Base-by-base conservation (phyloP, 2,113 vertebrate genomes). In the Paratilapia polleni region DNA sequence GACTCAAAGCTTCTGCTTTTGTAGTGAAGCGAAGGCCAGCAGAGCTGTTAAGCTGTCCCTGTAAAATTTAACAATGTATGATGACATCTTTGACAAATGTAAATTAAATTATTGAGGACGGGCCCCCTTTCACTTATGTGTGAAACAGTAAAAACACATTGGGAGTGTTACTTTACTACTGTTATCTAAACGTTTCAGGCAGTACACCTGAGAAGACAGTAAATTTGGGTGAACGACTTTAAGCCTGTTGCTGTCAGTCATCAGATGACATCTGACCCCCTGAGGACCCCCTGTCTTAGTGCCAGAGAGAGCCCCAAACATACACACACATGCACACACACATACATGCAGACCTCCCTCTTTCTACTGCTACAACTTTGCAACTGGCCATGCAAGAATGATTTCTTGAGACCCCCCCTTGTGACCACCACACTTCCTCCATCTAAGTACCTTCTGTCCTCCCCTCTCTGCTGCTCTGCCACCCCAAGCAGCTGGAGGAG, bases 241-340 rank as follows among this genome's bases (percentile, higher is more conserved):
- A 87, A 91, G 89, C 87, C 93, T 93, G 93, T 91, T 80, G 90
- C 93, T 93, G 93, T 94, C 93, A 91, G 64, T 94, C 92, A 93
- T 85, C 84, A 74, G 74, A 80, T 54, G 86, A 89, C 87, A 91
- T 93, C 86, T 89, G 90, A 91, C 89, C 87, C 87, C n/a, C n/a
- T n/a, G n/a, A n/a, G 78, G 73, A 85, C 74, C 87, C 88, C 86
- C 76, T 86, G 57, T 76, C 68, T 82, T 77, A 34, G 34, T 83
- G 38, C 76, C 87, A 77, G 77, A 63, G 34, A 57, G 20, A 64
- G 52, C 28, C 84, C 60, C 63, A 64, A 62, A 76, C 52, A 73
- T 24, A 31, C 66, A 78, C 76, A 68, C 70, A 60, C 76, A 57
- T 43, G 77, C 58, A 78, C 79, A 78, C 66, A 81, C 83, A 77